Evolutionary conservation across 1,140 invertebrate genomes (phyloP).

Genomic region (Aporrectodea caliginosa): DNA sequence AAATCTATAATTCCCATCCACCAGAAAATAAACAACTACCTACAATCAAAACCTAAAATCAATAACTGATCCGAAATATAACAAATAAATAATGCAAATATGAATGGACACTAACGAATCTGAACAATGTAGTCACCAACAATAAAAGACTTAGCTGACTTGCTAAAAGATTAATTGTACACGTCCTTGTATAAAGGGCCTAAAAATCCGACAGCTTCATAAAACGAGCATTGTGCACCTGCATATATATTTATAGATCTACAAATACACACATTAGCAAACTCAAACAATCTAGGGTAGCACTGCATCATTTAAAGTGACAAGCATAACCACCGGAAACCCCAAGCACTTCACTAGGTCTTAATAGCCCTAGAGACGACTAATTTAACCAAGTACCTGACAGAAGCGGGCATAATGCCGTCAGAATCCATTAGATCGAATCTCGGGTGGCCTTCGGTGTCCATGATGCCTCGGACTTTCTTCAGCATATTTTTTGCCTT

Average conservation of each 20-base stretch:
- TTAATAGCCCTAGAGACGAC: background rate
- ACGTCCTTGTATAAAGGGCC: too few relatives aligned
- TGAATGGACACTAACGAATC: background rate
- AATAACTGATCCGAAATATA: background rate
- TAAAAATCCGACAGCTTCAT: too few relatives aligned
- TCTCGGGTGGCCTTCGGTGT: background rate
- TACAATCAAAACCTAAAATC: background rate
- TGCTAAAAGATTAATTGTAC: too few relatives aligned
- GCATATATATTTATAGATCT: too few relatives aligned
- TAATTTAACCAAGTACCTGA: background rate
- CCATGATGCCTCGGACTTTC: background rate
- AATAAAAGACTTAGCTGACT: background rate
- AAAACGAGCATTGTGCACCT: too few relatives aligned
- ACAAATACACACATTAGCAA: too few relatives aligned
- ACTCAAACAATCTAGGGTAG: too few relatives aligned
- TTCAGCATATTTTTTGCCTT: background rate
- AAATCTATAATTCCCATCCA: constrained; percentile 23
- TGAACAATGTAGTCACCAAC: background rate
- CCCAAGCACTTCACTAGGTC: too few relatives aligned
- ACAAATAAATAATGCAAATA: background rate
- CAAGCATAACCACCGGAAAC: too few relatives aligned
- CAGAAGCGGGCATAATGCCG: background rate
- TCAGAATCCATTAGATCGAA: background rate
- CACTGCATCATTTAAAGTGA: too few relatives aligned
- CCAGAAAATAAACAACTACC: background rate